Percentiles rank a stretch among this genome's conserved stretches.
Evolutionary conservation across 1,140 invertebrate genomes (phyloP).

Genomic region (Akabosia matsudoensis): DNA sequence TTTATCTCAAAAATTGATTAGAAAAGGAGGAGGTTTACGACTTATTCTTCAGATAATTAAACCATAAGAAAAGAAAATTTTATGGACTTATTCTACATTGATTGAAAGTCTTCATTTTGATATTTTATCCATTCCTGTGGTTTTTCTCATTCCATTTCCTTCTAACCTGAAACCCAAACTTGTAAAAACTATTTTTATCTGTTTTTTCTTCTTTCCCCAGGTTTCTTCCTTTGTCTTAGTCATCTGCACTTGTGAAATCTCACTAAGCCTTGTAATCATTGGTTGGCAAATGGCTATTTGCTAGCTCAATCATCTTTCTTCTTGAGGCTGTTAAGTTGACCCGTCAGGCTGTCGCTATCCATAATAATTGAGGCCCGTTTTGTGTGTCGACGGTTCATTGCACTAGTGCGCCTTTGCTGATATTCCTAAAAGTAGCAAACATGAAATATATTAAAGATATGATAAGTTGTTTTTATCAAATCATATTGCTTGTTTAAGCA

Average conservation of each 20-base stretch:
- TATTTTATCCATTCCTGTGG: too few relatives aligned
- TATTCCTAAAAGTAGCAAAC: slow-evolving; percentile 24
- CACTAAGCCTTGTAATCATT: background rate
- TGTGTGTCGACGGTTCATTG: slow-evolving; percentile 3
- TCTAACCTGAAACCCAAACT: too few relatives aligned
- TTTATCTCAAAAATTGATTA: too few relatives aligned
- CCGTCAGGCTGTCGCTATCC: slow-evolving; percentile 22
- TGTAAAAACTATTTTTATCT: too few relatives aligned
- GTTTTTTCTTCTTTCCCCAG: too few relatives aligned
- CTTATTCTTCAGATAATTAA: too few relatives aligned
- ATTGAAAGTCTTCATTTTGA: background rate
- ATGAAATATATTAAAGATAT: too few relatives aligned
- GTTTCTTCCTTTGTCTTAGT: background rate
- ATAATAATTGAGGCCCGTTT: slow-evolving; percentile 27
- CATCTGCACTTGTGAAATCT: background rate
- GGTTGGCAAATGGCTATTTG: background rate
- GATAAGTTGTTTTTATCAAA: too few relatives aligned
- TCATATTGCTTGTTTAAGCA: too few relatives aligned
- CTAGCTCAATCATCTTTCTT: slow-evolving; percentile 22
- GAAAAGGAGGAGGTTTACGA: background rate
- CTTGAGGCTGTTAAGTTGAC: slow-evolving; percentile 32
- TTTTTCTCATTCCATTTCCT: too few relatives aligned
- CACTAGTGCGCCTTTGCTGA: slow-evolving; percentile 27
- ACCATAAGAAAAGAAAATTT: background rate
- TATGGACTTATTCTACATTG: background rate